Percentiles rank a stretch among this genome's conserved stretches.
Evolutionary conservation across 2,888 invertebrate genomes (phyloP).

Genomic region (Galerucella calmariensis): DNA sequence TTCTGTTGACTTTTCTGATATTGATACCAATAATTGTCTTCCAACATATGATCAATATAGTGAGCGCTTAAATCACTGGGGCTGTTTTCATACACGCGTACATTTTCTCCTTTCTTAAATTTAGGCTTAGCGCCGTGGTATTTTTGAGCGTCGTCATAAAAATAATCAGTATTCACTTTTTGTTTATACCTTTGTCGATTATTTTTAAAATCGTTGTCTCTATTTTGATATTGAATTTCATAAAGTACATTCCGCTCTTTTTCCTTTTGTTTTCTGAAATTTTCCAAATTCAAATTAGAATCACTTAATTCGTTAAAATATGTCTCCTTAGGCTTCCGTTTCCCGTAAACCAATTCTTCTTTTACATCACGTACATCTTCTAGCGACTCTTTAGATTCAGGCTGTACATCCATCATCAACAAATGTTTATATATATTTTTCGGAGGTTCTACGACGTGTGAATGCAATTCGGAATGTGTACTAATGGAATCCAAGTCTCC

Average conservation of each 20-base stretch:
- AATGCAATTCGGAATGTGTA: not conserved
- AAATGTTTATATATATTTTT: conserved; percentile 20
- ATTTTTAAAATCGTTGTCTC: not conserved
- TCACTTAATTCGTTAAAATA: not conserved
- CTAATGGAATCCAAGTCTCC: not conserved
- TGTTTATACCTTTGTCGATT: not conserved
- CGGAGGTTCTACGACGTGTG: not conserved
- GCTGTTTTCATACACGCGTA: not conserved
- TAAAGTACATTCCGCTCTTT: not conserved
- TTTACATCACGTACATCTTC: not conserved
- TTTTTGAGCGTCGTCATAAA: not conserved
- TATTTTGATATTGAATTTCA: not conserved
- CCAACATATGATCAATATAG: not conserved
- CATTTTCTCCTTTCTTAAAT: not conserved
- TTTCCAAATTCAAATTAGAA: not conserved
- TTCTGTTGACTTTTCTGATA: not conserved
- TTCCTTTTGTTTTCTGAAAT: not conserved
- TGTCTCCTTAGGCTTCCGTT: not conserved
- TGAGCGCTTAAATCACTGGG: conserved; percentile 9
- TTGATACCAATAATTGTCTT: conserved; percentile 16
- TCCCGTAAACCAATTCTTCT: conserved; percentile 13
- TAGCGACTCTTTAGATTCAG: not conserved
- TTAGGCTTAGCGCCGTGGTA: not conserved
- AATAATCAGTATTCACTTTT: not conserved
- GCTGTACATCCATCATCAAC: conserved; percentile 8